Conservation (phyloP, 2,113 vertebrate species). For the Neodontobutis hainanensis region DNA sequence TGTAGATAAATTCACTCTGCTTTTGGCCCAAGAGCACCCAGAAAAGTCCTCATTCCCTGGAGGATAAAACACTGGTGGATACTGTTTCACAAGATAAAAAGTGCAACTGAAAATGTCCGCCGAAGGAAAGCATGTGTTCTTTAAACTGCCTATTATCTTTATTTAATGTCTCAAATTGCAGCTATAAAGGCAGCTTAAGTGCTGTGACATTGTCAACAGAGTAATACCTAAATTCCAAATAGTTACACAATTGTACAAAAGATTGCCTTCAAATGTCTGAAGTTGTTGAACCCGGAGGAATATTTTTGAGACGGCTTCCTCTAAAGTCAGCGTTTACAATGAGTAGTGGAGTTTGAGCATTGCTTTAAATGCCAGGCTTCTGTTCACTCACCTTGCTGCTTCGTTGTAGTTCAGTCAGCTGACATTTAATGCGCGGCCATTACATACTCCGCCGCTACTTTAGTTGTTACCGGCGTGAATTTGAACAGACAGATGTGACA, state of each 20-base stretch:
- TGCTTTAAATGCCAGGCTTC: slow-evolving; percentile 64
- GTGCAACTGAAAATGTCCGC: not conserved
- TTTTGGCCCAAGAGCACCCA: slow-evolving; percentile 2
- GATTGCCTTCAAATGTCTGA: slow-evolving; percentile 15
- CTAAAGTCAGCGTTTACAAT: slow-evolving; percentile 43
- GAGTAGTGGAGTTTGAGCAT: slow-evolving; percentile 47
- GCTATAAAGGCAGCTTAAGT: too few species aligned
- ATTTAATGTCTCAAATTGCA: too few species aligned
- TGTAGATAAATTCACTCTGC: slow-evolving; percentile 1
- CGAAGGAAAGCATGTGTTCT: too few species aligned
- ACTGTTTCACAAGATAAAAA: not conserved
- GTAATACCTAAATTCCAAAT: too few species aligned
- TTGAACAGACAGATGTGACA: slow-evolving; percentile 64
- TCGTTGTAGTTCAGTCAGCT: slow-evolving; percentile 63
- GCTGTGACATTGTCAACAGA: too few species aligned
- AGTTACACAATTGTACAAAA: too few species aligned
- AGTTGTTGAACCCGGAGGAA: slow-evolving; percentile 29
- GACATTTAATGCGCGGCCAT: slow-evolving; percentile 63
- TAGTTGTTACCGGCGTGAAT: slow-evolving; percentile 36
- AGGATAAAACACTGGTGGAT: not conserved
- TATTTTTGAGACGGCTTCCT: slow-evolving; percentile 42
- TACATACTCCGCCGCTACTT: slow-evolving; percentile 26
- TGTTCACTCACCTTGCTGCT: slow-evolving; percentile 34
- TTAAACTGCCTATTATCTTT: too few species aligned
- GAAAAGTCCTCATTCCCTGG: not conserved